Evolutionary conservation across 2,797 vertebrate species (phyloP).

Genomic region (Acanthornis magna): DNA sequence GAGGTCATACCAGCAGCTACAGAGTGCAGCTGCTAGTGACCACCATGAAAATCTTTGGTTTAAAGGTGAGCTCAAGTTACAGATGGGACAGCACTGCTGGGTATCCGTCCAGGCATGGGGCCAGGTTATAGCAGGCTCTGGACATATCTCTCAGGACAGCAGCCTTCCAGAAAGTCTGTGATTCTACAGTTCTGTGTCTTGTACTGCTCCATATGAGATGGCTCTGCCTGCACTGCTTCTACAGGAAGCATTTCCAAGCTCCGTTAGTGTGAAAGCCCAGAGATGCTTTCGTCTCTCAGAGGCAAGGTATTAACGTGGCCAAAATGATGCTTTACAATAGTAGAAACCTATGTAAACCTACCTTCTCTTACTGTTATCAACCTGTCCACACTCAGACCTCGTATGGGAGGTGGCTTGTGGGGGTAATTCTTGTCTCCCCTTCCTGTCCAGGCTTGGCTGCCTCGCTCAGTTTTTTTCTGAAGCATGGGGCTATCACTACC

Average conservation of each 20-base stretch:
- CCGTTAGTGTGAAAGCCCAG: not conserved
- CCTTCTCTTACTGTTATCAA: not conserved
- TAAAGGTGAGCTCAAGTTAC: not conserved
- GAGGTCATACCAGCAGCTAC: not conserved
- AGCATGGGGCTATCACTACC: not conserved
- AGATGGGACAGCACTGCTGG: not conserved
- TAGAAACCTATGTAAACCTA: not conserved
- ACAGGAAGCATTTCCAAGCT: not conserved
- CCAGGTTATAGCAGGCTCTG: not conserved
- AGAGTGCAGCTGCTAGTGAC: not conserved
- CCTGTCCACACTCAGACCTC: not conserved
- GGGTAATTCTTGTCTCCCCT: not conserved
- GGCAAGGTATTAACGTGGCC: not conserved
- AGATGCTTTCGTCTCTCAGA: not conserved
- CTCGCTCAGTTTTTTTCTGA: not conserved
- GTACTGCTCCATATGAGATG: not conserved
- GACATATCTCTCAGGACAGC: not conserved
- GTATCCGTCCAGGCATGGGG: not conserved
- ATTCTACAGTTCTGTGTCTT: not conserved
- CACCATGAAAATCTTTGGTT: not conserved
- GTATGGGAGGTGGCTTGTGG: not conserved
- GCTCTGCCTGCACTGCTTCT: not conserved
- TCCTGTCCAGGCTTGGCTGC: rapidly evolving
- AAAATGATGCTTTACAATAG: not conserved
- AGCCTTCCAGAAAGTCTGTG: not conserved